A percentile compares a stretch with the other conserved stretches of the same genome.
Evolutionary conservation across 2,888 invertebrate species (phyloP).

Genomic region (Nemoura dubitans): DNA sequence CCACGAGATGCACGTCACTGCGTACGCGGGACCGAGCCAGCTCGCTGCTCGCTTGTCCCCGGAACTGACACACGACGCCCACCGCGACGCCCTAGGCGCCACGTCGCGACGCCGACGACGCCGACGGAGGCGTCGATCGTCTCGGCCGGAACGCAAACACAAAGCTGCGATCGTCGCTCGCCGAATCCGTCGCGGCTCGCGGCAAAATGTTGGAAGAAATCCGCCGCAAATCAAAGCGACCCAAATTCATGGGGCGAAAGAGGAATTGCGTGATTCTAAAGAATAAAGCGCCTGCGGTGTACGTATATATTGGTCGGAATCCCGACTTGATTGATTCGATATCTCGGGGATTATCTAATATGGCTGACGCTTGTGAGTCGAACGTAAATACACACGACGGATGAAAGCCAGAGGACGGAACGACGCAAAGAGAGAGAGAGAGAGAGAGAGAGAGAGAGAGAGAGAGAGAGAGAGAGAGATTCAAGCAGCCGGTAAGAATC

Average conservation of each 20-base stretch:
- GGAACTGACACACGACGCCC: neutral
- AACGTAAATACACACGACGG: no score
- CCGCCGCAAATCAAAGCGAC: no score
- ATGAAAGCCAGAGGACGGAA: no score
- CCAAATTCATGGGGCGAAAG: no score
- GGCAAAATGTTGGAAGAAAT: no score
- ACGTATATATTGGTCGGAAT: constrained; percentile 3
- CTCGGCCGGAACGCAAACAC: no score
- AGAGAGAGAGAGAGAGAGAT: constrained; percentile 38
- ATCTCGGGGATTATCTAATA: constrained; percentile 45
- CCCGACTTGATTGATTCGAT: constrained; percentile 44
- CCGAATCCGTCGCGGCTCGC: no score
- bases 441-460: constrained; percentile 39
- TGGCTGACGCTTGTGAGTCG: constrained; percentile 43
- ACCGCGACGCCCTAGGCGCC: neutral
- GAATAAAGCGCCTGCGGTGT: no score
- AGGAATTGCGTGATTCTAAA: no score
- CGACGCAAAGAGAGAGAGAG: neutral
- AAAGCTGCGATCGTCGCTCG: no score
- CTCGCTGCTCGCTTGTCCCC: neutral
- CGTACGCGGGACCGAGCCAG: neutral
- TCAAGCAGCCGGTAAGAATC: constrained; percentile 50
- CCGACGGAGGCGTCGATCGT: no score
- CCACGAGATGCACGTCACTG: neutral
- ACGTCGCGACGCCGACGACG: neutral